Conservation (phyloP, 2,888 invertebrate species). For the Thumatha senex region DNA sequence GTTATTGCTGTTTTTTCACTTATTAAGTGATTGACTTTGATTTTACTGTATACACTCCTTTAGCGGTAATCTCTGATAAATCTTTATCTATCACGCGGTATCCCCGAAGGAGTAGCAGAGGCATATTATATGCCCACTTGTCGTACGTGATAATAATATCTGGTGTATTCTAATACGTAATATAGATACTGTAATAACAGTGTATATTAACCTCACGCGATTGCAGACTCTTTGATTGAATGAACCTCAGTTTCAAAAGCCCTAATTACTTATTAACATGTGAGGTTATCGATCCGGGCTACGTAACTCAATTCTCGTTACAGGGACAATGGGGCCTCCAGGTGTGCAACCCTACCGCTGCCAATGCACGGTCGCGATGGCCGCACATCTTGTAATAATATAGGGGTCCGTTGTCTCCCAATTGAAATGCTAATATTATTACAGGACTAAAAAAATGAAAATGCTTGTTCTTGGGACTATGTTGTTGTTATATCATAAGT, state of each 20-base stretch:
- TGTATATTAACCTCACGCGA: background rate
- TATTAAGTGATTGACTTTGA: too few species aligned
- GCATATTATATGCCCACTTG: too few species aligned
- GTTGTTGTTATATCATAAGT: slow-evolving; percentile 5
- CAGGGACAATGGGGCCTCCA: slow-evolving; percentile 35
- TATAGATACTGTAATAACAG: background rate
- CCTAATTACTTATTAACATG: slow-evolving; percentile 37
- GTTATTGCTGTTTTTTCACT: too few species aligned
- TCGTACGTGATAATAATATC: too few species aligned
- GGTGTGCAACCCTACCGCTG: slow-evolving; percentile 36
- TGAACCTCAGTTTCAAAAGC: slow-evolving; percentile 24
- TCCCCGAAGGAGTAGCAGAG: too few species aligned
- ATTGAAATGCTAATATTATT: slow-evolving; percentile 37
- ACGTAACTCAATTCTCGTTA: slow-evolving; percentile 39
- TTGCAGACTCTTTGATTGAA: slow-evolving; percentile 6
- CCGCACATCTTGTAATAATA: slow-evolving; percentile 34
- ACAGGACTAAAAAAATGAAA: slow-evolving; percentile 29
- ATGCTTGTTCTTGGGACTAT: slow-evolving; percentile 11
- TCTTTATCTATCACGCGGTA: too few species aligned
- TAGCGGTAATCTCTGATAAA: too few species aligned
- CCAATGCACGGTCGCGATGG: slow-evolving; percentile 19
- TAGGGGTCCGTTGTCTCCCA: slow-evolving; percentile 33
- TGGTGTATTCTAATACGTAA: too few species aligned
- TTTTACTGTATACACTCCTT: too few species aligned
- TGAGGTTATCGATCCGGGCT: slow-evolving; percentile 32